Base-by-base conservation (phyloP, 2,888 invertebrate genomes). In the Athalia rosae region DNA sequence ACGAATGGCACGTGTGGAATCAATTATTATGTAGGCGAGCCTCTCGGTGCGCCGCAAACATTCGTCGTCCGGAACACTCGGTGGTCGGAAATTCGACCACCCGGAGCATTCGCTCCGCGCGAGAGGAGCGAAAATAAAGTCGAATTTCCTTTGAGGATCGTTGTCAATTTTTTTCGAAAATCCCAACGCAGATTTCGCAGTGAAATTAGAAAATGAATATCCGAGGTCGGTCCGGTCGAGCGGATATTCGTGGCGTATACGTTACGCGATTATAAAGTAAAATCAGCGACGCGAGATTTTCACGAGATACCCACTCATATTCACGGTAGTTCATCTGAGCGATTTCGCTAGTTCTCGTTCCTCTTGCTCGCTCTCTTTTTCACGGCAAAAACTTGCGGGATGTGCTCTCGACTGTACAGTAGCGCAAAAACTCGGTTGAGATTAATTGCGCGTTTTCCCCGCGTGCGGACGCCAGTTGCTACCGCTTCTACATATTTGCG, bases 361-460 rank as follows among this genome's bases (percentile, higher is more conserved):
- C 28, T 28, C 28, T 28, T 28, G 28, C 28, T 28, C 28, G 28
- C 28, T 28, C 28, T 28, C 28, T 28, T 28, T 28, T 28, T 28
- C 13, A 4, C 43, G 50, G 74, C 62, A 73, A 73, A 73, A 73
- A 59, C 59, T 28, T 28, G 28, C 61, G 41, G 74, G 74, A 74
- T 74, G 62, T 74, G 74, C 74, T 74, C 74, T 74, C 74, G 41
- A 50, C 67, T 41, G 45, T 28, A 63, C 43, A 15, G 47, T 74
- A 9, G n/a, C 28, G 28, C 77, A 77, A 73, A 77, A 77, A 77
- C 61, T 73, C 47, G 53, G 11, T 13, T 15, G 63, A 77, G 73
- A 77, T 77, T 77, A 77, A 77, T 77, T 73, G 71, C 77, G 47
- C 41, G 67, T 50, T 71, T 71, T 71, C 58, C 71, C 71, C 71